A percentile compares a stretch with the other conserved stretches of the same genome.
These are phyloP conservation scores for Microctenopoma stevenorrisi DNA, from an alignment of 2,797 vertebrate genomes.

Conservation along the genomic window DNA sequence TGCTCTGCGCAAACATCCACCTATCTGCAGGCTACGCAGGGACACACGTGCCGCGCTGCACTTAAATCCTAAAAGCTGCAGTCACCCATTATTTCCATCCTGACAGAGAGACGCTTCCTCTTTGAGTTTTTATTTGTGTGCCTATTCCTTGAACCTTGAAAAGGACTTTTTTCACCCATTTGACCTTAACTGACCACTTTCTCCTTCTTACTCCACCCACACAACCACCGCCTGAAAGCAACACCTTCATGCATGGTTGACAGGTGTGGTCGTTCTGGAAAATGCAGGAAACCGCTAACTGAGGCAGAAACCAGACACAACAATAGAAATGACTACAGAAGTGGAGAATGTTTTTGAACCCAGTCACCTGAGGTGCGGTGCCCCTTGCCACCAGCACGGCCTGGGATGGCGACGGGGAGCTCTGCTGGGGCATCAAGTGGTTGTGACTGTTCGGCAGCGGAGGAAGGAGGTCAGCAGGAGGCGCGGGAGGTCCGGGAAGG, in stretches of 20 bases:
- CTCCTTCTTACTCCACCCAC: not conserved
- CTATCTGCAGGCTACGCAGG: not conserved
- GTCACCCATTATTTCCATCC: not conserved
- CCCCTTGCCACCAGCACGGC: slow-evolving; percentile 77
- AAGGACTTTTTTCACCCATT: not conserved
- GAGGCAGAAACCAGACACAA: slow-evolving; percentile 8
- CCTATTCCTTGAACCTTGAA: no score
- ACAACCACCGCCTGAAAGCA: not conserved
- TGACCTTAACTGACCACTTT: not conserved
- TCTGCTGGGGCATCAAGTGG: slow-evolving; percentile 22
- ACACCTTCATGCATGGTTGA: not conserved
- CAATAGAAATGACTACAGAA: slow-evolving; percentile 9
- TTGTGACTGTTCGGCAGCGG: not conserved
- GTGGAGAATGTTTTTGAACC: not conserved
- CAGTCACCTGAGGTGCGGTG: slow-evolving; percentile 60
- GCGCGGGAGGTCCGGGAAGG: slow-evolving; percentile 69
- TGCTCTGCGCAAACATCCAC: not conserved
- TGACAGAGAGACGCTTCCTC: not conserved
- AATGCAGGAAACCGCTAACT: slow-evolving; percentile 4
- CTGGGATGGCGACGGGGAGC: slow-evolving; percentile 13
- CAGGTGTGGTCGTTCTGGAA: slow-evolving; percentile 3
- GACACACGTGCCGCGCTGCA: slow-evolving; percentile 6
- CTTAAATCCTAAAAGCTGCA: not conserved
- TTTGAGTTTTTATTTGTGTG: not conserved
- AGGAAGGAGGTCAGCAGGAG: slow-evolving; percentile 49